Conservation (phyloP, 2,113 vertebrate species). For the Aphyosemion australe region DNA sequence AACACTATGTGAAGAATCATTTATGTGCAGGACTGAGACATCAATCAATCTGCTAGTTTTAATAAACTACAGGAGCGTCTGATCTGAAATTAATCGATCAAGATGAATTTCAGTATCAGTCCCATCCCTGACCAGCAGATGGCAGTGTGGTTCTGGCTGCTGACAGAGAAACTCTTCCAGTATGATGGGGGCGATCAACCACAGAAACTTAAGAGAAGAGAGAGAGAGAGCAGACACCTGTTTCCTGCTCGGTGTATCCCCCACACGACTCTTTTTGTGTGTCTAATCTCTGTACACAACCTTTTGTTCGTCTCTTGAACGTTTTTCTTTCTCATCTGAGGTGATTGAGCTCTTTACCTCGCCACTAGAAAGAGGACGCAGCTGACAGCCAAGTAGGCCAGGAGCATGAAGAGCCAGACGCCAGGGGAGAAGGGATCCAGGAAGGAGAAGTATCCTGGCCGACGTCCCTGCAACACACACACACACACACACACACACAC, state of each 20-base stretch:
- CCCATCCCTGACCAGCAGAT: constrained; percentile 59
- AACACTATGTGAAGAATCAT: constrained; percentile 6
- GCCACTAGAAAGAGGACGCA: constrained; percentile 96
- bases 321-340: not conserved
- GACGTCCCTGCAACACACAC: no score
- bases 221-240: constrained; percentile 43
- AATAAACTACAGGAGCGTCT: no score
- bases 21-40: not conserved
- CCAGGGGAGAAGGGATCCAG: constrained; percentile 58
- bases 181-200: constrained; percentile 32
- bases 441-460: no score
- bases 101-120: not conserved
- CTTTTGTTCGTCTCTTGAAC: constrained; percentile 17
- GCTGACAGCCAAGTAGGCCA: constrained; percentile 97
- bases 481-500: no score
- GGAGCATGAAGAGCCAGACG: constrained; percentile 99
- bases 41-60: not conserved
- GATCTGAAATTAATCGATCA: no score
- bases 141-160: constrained; percentile 70
- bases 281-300: constrained; percentile 13
- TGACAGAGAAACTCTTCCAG: constrained; percentile 11
- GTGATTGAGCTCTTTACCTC: constrained; percentile 77
- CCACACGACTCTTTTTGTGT: constrained; percentile 18
- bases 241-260: constrained; percentile 21
- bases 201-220: constrained; percentile 27